These are phyloP conservation scores for Rattus rattus DNA, from an alignment of 2,113 vertebrate genomes.

Conservation along the genomic window DNA sequence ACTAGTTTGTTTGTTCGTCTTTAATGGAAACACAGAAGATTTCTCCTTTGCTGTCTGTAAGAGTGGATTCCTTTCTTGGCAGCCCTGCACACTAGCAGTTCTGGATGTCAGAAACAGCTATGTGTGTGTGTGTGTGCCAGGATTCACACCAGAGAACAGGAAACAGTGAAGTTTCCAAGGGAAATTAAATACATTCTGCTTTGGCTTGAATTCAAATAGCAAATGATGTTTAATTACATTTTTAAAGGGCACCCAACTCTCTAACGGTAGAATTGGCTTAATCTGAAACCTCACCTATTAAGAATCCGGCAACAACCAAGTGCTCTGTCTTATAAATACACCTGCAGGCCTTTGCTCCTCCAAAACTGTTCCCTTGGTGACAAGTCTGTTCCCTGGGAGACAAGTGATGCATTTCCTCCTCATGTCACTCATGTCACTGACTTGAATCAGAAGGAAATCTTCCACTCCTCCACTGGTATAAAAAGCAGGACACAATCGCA, in stretches of 20 bases:
- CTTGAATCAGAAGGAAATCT: slow-evolving; percentile 56
- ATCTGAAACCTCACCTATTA: neutral
- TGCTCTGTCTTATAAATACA: slow-evolving; percentile 14
- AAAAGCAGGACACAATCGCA: neutral
- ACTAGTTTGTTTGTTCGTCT: neutral
- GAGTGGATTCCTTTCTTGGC: neutral
- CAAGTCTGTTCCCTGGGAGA: slow-evolving; percentile 60
- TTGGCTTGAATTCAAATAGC: slow-evolving; percentile 38
- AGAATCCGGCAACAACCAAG: slow-evolving; percentile 24
- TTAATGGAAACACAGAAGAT: neutral
- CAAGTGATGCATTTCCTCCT: slow-evolving; percentile 44
- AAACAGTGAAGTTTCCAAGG: slow-evolving; percentile 32
- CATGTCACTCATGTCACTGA: slow-evolving; percentile 26
- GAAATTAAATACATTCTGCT: neutral
- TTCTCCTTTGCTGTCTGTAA: neutral
- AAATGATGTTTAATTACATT: slow-evolving; percentile 42
- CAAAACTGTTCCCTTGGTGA: slow-evolving; percentile 61
- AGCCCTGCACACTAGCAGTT: neutral
- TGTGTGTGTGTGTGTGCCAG: neutral
- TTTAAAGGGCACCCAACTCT: neutral
- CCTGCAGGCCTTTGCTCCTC: slow-evolving; percentile 40
- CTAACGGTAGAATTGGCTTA: neutral
- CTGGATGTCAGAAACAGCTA: neutral
- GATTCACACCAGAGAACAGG: neutral
- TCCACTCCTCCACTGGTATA: neutral